Percentiles rank a stretch among this genome's conserved stretches.
Evolutionary conservation across 2,888 invertebrate species (phyloP).

Genomic region (Eutolmus rufibarbis): DNA sequence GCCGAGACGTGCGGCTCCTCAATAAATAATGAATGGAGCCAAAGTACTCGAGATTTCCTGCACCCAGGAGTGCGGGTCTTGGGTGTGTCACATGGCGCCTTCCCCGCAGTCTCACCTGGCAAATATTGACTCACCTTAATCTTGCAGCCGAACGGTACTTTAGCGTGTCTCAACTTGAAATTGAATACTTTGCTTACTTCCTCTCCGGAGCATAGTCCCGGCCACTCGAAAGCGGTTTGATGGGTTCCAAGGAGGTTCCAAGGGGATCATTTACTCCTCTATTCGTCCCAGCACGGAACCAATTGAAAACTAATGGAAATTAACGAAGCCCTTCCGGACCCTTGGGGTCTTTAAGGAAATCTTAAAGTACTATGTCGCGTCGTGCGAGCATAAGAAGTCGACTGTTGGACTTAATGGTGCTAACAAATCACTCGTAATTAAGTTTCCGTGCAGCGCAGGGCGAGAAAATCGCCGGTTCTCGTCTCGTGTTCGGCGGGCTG

Average conservation of each 20-base stretch:
- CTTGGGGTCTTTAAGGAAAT: not conserved
- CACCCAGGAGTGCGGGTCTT: not conserved
- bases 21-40: conserved; percentile 6
- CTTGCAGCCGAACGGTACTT: not conserved
- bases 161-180: not conserved
- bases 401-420: not conserved
- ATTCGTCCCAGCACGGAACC: not conserved
- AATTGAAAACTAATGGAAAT: not conserved
- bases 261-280: not conserved
- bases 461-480: not conserved
- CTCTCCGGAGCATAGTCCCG: not conserved
- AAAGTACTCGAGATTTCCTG: not conserved
- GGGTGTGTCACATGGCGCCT: not conserved
- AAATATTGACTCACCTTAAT: not conserved
- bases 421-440: not conserved
- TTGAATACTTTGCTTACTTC: not conserved
- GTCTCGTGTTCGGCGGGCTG: not conserved
- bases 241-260: not conserved
- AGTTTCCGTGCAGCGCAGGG: not conserved
- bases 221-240: not conserved
- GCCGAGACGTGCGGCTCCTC: not conserved
- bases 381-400: not conserved
- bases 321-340: not conserved
- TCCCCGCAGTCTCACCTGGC: not conserved
- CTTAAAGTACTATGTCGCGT: not conserved